These are phyloP conservation scores for Spodoptera litura DNA, from an alignment of 1,140 invertebrate genomes.

Conservation along the genomic window DNA sequence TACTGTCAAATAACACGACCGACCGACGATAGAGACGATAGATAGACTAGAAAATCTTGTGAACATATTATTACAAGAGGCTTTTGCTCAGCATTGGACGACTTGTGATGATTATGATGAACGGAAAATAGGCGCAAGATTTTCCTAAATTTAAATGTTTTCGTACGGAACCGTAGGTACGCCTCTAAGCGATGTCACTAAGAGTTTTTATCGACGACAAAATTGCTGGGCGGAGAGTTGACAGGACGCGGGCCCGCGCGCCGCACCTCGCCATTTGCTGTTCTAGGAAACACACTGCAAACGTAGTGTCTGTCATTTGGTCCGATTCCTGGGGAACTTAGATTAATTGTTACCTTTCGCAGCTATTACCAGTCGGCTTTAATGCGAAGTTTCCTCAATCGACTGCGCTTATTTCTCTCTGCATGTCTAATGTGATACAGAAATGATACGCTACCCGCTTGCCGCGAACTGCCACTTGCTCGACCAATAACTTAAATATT, in stretches of 20 bases:
- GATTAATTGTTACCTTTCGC: slow-evolving; percentile 58
- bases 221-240: slow-evolving; percentile 50
- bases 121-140: not conserved
- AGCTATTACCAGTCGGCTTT: slow-evolving; percentile 46
- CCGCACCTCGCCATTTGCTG: slow-evolving; percentile 38
- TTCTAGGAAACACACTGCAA: slow-evolving; percentile 54
- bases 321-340: slow-evolving; percentile 50
- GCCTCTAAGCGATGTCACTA: slow-evolving; percentile 3
- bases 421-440: slow-evolving; percentile 43
- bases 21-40: too few relatives aligned
- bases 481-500: slow-evolving; percentile 35
- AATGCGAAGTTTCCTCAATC: slow-evolving; percentile 58
- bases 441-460: slow-evolving; percentile 30
- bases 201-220: slow-evolving; percentile 47
- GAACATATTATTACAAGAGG: too few relatives aligned
- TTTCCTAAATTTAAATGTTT: not conserved
- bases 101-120: too few relatives aligned
- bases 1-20: too few relatives aligned
- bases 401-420: slow-evolving; percentile 28
- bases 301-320: slow-evolving; percentile 54
- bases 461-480: slow-evolving; percentile 2
- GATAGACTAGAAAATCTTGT: too few relatives aligned
- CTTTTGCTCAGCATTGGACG: too few relatives aligned
- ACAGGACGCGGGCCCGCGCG: slow-evolving; percentile 35
- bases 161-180: slow-evolving; percentile 15